Evolutionary conservation across 2,113 vertebrate species (phyloP).

Genomic region (Sorex fumeus): DNA sequence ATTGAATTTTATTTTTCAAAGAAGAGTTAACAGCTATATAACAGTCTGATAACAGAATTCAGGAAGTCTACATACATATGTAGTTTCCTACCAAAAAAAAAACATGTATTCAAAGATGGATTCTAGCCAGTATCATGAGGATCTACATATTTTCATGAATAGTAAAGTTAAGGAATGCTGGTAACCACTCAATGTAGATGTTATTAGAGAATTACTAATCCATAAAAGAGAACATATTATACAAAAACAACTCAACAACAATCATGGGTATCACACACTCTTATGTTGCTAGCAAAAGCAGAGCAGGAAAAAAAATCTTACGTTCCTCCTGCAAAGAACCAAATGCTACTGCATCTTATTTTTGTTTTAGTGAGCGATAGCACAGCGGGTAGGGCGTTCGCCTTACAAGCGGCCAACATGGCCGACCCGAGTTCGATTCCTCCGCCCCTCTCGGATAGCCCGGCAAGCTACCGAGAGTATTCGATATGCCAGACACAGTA

Average conservation of each 20-base stretch:
- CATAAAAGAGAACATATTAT: conserved; percentile 31
- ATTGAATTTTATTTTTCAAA: conserved; percentile 60
- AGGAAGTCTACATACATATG: neutral
- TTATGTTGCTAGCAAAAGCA: conserved; percentile 25
- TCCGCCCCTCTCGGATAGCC: no score
- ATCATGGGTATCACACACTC: neutral
- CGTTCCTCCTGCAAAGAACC: neutral
- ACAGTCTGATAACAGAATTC: conserved; percentile 23
- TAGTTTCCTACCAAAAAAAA: neutral
- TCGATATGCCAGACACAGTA: no score
- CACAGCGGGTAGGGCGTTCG: no score
- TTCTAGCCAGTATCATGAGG: conserved; percentile 1
- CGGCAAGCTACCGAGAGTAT: no score
- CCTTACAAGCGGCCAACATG: no score
- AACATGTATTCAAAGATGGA: neutral
- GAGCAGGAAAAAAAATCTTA: neutral
- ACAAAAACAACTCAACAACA: conserved; percentile 47
- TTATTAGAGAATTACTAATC: neutral
- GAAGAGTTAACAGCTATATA: neutral
- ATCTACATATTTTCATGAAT: conserved; percentile 42
- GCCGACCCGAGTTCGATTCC: no score
- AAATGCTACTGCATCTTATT: neutral
- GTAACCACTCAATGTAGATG: neutral
- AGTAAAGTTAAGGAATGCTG: neutral
- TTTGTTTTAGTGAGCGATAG: conserved; percentile 33